phyloP scores from a whole-genome alignment of 2,797 vertebrate genomes.

The Sebastes steindachneri region DNA sequence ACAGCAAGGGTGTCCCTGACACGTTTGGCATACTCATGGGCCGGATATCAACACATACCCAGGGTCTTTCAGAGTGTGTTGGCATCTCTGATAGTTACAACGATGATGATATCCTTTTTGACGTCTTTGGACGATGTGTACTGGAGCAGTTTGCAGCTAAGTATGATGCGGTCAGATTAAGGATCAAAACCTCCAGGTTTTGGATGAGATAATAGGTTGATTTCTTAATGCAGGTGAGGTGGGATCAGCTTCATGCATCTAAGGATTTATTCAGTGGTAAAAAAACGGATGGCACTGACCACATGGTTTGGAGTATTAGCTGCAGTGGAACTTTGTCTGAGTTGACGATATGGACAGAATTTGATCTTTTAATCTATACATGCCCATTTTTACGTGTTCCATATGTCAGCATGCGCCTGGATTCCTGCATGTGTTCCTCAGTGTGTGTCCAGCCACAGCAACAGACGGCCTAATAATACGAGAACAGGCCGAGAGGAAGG shows the following conservation, averaged over 20 bases:
- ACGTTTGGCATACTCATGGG: background rate
- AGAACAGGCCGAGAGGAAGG: slow-evolving; percentile 54
- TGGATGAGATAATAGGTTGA: background rate
- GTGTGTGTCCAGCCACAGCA: slow-evolving; percentile 47
- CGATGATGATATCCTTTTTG: background rate
- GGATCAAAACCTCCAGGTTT: background rate
- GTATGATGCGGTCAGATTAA: background rate
- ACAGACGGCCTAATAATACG: slow-evolving; percentile 58
- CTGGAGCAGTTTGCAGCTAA: background rate
- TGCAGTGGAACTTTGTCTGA: background rate
- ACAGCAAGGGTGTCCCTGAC: background rate
- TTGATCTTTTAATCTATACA: slow-evolving; percentile 44
- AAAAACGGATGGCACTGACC: background rate
- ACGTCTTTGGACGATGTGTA: background rate
- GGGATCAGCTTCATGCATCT: background rate
- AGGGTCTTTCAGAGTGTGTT: background rate
- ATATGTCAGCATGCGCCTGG: slow-evolving; percentile 38
- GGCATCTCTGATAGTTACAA: slow-evolving; percentile 9
- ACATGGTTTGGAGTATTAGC: background rate
- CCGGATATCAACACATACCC: background rate
- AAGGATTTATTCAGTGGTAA: background rate
- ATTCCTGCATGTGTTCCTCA: slow-evolving; percentile 42
- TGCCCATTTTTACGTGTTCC: slow-evolving; percentile 19
- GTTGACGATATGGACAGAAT: background rate
- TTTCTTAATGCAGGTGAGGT: background rate